These are phyloP conservation scores for Chlamydotis undulata DNA, from an alignment of 2,113 vertebrate genomes.

Conservation along the genomic window DNA sequence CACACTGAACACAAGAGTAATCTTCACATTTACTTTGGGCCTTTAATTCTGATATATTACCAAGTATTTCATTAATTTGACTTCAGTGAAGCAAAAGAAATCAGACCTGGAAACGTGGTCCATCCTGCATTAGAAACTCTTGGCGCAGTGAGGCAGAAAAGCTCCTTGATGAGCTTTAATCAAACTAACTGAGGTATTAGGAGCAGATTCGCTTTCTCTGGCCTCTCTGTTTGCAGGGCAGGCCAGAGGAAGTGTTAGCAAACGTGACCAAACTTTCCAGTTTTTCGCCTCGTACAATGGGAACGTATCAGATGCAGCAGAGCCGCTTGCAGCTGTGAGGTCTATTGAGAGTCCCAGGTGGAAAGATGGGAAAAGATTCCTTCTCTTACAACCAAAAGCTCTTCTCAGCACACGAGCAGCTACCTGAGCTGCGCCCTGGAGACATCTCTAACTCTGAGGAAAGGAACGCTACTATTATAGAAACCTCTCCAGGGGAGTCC, in stretches of 20 bases:
- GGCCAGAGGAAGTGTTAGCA: neutral
- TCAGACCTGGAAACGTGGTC: neutral
- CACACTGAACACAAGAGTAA: neutral
- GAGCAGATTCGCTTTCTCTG: neutral
- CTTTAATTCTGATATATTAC: neutral
- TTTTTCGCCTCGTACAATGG: neutral
- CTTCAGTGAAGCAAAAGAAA: neutral
- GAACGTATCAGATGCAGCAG: neutral
- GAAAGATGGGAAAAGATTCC: neutral
- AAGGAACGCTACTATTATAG: neutral
- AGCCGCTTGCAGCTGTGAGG: neutral
- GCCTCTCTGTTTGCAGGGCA: neutral
- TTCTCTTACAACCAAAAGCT: neutral
- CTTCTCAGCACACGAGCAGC: neutral
- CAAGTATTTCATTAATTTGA: neutral
- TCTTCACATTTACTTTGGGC: neutral
- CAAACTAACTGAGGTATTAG: neutral
- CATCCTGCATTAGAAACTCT: neutral
- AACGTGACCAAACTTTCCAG: neutral
- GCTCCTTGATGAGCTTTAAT: neutral
- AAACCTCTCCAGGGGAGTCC: conserved; percentile 34
- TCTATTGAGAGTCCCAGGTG: neutral
- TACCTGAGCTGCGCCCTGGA: neutral
- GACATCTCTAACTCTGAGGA: neutral
- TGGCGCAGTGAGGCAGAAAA: neutral